Conservation (phyloP, 2,113 vertebrate species). For the Petroica traversi region DNA sequence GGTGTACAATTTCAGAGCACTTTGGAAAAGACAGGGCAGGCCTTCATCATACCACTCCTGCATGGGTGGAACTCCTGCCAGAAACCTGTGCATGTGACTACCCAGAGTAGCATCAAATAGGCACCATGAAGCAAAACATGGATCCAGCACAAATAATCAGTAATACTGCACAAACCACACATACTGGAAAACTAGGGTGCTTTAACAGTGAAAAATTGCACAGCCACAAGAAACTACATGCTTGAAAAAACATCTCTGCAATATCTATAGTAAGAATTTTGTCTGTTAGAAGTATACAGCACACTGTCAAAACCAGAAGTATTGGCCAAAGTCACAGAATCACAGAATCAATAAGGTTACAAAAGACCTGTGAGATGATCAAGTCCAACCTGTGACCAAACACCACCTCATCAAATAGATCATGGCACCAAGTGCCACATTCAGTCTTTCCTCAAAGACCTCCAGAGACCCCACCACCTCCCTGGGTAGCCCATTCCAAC, state of each 20-base stretch:
- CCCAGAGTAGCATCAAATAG: background rate
- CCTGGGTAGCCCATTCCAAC: background rate
- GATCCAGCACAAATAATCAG: background rate
- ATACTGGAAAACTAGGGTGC: background rate
- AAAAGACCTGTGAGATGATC: background rate
- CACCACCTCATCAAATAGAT: background rate
- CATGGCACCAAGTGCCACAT: background rate
- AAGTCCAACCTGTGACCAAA: background rate
- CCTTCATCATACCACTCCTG: background rate
- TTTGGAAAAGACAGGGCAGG: background rate
- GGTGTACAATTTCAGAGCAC: background rate
- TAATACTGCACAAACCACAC: background rate
- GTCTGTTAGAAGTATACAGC: background rate
- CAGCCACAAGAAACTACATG: background rate
- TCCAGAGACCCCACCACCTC: background rate
- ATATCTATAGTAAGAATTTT: background rate
- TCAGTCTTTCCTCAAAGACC: background rate
- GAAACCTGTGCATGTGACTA: background rate
- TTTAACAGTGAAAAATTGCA: background rate
- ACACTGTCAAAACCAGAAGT: background rate
- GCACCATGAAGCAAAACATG: background rate
- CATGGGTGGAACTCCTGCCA: background rate
- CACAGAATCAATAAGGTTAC: background rate
- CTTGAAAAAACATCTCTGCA: background rate
- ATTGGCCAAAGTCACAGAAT: background rate